Evolutionary conservation across 2,797 vertebrate genomes (phyloP).

Genomic region (Oophaga sylvatica): DNA sequence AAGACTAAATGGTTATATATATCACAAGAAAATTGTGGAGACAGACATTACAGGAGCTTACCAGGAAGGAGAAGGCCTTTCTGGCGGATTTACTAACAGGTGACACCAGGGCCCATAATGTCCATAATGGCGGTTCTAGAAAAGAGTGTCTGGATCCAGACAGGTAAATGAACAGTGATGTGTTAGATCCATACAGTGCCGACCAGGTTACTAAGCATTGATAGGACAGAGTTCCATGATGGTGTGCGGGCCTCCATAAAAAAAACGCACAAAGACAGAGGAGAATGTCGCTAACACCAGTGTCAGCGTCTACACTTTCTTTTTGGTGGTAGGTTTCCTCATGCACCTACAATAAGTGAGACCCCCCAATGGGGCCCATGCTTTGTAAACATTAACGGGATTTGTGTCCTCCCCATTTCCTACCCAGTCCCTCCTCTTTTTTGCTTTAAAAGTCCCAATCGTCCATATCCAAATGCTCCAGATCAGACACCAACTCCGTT

Average conservation of each 20-base stretch:
- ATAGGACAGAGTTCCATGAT: background rate
- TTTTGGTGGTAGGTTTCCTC: slow-evolving; percentile 35
- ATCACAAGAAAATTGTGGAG: background rate
- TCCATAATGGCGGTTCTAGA: background rate
- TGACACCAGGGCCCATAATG: background rate
- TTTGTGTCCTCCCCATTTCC: background rate
- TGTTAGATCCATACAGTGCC: slow-evolving; percentile 18
- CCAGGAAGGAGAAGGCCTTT: background rate
- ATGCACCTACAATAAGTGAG: slow-evolving; percentile 37
- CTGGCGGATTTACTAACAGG: background rate
- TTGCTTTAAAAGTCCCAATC: slow-evolving; percentile 94
- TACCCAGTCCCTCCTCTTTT: background rate
- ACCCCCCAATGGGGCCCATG: background rate
- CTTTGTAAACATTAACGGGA: slow-evolving; percentile 57
- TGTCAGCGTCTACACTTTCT: slow-evolving; percentile 5
- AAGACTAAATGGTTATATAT: background rate
- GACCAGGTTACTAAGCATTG: slow-evolving; percentile 23
- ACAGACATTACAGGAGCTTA: slow-evolving; percentile 1
- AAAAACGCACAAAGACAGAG: slow-evolving; percentile 16
- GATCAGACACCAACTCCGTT: slow-evolving; percentile 85
- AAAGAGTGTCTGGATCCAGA: background rate
- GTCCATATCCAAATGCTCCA: slow-evolving; percentile 92
- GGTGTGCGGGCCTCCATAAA: background rate
- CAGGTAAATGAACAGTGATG: background rate
- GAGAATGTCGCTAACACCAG: background rate